These are phyloP conservation scores for Pterocles burchelli DNA, from an alignment of 2,113 vertebrate species.

Conservation along the genomic window DNA sequence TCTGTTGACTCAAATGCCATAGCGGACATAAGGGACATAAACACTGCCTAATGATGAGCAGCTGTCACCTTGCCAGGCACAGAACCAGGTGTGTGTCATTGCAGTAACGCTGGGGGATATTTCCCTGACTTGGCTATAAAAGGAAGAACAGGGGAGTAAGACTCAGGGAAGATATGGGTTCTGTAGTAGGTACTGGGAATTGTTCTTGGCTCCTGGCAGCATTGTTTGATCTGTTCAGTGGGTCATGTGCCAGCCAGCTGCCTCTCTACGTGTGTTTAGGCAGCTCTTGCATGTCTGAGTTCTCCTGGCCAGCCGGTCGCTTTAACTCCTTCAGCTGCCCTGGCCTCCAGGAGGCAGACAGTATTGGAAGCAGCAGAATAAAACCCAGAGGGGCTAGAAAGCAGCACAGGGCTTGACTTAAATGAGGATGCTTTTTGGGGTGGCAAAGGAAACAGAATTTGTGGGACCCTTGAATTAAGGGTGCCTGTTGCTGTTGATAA, in stretches of 20 bases:
- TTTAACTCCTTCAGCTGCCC: constrained; percentile 45
- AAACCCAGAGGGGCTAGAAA: background rate
- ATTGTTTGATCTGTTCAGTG: constrained; percentile 53
- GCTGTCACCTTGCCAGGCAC: constrained; percentile 42
- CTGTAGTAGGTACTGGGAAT: constrained; percentile 45
- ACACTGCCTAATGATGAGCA: background rate
- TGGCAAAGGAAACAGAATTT: background rate
- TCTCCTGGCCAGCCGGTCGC: background rate
- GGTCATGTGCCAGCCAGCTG: constrained; percentile 54
- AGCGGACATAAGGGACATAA: background rate
- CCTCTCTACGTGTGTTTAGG: constrained; percentile 48
- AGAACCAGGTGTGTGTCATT: constrained; percentile 18
- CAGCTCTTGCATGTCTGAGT: constrained; percentile 48
- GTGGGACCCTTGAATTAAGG: background rate
- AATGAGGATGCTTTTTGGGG: background rate
- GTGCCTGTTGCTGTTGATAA: background rate
- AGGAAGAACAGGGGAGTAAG: background rate
- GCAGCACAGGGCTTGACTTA: background rate
- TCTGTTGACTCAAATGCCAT: background rate
- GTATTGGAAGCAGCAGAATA: background rate
- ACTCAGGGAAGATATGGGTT: background rate
- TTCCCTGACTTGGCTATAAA: constrained; percentile 22
- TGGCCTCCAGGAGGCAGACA: background rate
- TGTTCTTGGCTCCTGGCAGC: constrained; percentile 46
- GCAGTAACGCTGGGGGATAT: background rate